Conservation (phyloP, 2,888 invertebrate species). For the Dusona sp. region DNA sequence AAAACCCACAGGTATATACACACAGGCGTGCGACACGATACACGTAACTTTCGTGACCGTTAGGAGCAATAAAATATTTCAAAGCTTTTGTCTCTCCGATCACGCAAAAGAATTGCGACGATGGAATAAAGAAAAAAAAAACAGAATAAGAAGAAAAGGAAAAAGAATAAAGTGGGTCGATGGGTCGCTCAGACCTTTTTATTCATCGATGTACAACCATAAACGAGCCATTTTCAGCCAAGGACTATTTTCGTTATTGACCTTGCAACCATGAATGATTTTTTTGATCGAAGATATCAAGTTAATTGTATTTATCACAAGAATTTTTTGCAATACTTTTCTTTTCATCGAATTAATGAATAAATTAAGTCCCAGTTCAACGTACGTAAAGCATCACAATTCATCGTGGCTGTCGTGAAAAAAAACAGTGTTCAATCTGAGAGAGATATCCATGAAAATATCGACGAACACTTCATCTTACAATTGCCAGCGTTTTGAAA, state of each 20-base stretch:
- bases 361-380: too few relatives aligned
- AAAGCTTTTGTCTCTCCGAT: constrained; percentile 33
- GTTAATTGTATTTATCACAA: neutral
- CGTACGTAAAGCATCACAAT: neutral
- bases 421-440: neutral
- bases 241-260: constrained; percentile 36
- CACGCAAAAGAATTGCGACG: constrained; percentile 54
- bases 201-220: constrained; percentile 19
- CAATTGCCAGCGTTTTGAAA: constrained; percentile 17
- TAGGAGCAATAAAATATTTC: constrained; percentile 58
- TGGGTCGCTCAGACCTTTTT: constrained; percentile 46
- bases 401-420: neutral
- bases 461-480: constrained; percentile 8
- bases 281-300: neutral
- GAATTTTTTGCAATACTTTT: neutral
- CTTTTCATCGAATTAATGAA: neutral
- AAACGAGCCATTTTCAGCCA: constrained; percentile 9
- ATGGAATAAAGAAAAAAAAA: neutral
- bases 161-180: constrained; percentile 48
- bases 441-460: constrained; percentile 5
- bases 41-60: constrained; percentile 42
- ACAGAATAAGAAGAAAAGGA: constrained; percentile 19
- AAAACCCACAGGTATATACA: neutral
- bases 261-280: constrained; percentile 25
- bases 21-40: neutral